Evolutionary conservation across 2,888 invertebrate species (phyloP), one percentile per base, ranked within the genome.

Genomic region (Dastarcus helophoroides): DNA sequence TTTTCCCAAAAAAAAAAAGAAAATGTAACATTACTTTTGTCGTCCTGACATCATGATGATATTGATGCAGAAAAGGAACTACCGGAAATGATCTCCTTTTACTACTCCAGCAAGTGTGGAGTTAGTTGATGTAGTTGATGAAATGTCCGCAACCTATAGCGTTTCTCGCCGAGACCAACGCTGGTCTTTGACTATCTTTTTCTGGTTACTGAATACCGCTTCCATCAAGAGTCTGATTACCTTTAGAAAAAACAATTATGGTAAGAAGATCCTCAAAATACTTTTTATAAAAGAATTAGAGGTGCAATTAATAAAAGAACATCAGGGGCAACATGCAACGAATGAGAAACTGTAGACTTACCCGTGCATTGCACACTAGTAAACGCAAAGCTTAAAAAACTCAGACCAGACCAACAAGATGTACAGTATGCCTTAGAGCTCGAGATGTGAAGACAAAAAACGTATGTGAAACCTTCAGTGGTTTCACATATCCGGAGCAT

Each of bases 71-170:
- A 31, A 4, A 30, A 34, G 21, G 19, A 28, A 7, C 33, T 38
- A 29, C 38, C 42, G 9, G 40, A 38, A 19, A 39, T 41, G 10
- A 40, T 41, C 6, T 37, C 39, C n/a, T 37, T 31, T 15, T 44
- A 41, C 32, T 41, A 39, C 22, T 19, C 23, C 5, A 42, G 37
- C 10, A 42, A 50, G 42, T 41, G 40, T 24, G 45, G 40, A 29
- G 45, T n/a, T n/a, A n/a, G n/a, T 48, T 10, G 43, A 50, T 36
- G 39, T 39, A 13, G 37, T 44, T 13, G 44, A 44, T 29, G 36
- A 42, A 32, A 34, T 46, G 29, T 36, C 25, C 26, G 36, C 35
- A 7, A 28, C 29, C 21, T 40, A 43, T 26, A 33, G 36, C 30
- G 39, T 40, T 13, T 36, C 35, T 21, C 37, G 44, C 16, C 47